phyloP scores from a whole-genome alignment of 2,888 invertebrate genomes.

The Patella pellucida region DNA sequence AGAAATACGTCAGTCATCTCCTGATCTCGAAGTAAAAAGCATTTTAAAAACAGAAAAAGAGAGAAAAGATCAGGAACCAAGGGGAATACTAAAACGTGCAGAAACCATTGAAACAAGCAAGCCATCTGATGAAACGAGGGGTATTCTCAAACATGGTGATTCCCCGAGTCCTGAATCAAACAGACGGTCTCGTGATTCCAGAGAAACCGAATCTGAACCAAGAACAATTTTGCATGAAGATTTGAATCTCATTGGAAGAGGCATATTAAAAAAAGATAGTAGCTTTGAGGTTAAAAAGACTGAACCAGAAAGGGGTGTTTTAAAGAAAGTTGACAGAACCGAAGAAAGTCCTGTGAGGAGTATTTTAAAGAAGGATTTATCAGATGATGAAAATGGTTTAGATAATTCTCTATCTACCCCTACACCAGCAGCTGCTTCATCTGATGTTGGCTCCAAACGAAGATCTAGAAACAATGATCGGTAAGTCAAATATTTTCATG shows the following conservation, averaged over 20 bases:
- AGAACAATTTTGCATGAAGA: constrained; percentile 7
- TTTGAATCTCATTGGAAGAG: constrained; percentile 29
- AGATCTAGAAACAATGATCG: neutral
- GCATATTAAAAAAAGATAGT: constrained; percentile 53
- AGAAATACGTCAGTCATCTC: constrained; percentile 23
- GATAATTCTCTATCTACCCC: neutral
- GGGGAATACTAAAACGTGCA: constrained; percentile 46
- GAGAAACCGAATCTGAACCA: constrained; percentile 18
- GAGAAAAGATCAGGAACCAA: constrained; percentile 34
- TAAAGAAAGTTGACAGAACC: neutral
- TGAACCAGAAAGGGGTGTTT: constrained; percentile 37
- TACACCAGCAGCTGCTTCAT: neutral
- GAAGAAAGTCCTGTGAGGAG: constrained; percentile 14
- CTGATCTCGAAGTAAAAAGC: constrained; percentile 42
- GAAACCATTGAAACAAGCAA: constrained; percentile 37
- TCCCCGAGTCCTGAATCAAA: constrained; percentile 17
- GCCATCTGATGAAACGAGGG: constrained; percentile 38
- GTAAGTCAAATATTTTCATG: neutral
- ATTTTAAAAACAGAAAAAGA: constrained; percentile 43
- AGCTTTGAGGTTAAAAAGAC: constrained; percentile 45
- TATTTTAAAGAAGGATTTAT: constrained; percentile 21
- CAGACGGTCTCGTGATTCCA: constrained; percentile 15
- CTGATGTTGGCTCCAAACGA: neutral
- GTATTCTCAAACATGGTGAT: constrained; percentile 45
- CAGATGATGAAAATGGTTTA: constrained; percentile 9